These are phyloP conservation scores for Nomada hirtipes DNA, from an alignment of 2,888 invertebrate species.

Conservation along the genomic window DNA sequence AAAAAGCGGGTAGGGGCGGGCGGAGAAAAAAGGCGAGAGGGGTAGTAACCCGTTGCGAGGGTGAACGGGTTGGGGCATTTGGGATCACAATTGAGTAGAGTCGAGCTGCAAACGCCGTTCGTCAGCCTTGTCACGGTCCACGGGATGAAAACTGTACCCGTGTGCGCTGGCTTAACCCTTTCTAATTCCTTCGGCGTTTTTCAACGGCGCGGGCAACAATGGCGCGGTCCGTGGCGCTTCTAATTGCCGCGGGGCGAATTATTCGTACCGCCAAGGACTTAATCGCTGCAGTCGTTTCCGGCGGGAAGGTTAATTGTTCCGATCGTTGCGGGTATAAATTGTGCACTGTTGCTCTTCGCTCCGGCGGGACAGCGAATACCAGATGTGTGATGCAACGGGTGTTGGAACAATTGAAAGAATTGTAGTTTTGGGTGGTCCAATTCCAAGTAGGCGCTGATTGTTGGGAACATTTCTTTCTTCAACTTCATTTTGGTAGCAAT, in stretches of 20 bases:
- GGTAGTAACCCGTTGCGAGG: conserved; percentile 43
- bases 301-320: conserved; percentile 10
- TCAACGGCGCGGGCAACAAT: conserved; percentile 25
- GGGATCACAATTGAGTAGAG: conserved; percentile 56
- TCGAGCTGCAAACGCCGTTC: conserved; percentile 53
- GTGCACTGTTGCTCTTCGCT: conserved; percentile 17
- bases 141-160: conserved; percentile 49
- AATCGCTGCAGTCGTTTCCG: conserved; percentile 28
- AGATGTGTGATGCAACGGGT: no score
- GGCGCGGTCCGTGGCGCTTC: neutral
- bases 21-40: conserved; percentile 12
- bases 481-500: no score
- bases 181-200: conserved; percentile 58
- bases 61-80: conserved; percentile 64
- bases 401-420: no score
- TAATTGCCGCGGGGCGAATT: conserved; percentile 49
- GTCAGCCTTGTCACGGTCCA: conserved; percentile 41
- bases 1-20: conserved; percentile 10
- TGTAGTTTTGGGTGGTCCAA: no score
- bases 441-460: no score
- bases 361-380: neutral
- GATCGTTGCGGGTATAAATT: neutral
- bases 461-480: no score
- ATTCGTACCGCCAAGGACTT: conserved; percentile 22
- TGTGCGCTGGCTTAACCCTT: conserved; percentile 53